Evolutionary conservation across 2,888 invertebrate genomes (phyloP).

Genomic region (Lysandra bellargus): DNA sequence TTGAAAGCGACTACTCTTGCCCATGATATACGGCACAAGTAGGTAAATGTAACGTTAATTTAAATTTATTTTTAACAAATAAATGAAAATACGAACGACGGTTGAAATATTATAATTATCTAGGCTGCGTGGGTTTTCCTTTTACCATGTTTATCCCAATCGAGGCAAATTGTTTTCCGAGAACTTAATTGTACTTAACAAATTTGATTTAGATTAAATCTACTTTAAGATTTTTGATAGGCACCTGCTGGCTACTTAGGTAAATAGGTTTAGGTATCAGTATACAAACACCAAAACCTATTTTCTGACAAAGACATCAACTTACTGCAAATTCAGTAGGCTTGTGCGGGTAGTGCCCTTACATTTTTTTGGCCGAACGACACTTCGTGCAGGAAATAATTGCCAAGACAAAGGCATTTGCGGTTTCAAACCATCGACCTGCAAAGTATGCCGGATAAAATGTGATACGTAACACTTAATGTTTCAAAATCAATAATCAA

Average conservation of each 20-base stretch:
- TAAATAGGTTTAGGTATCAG: too few species aligned
- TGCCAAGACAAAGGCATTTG: neutral
- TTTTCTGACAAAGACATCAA: too few species aligned
- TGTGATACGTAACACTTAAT: constrained; percentile 49
- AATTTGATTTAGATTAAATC: too few species aligned
- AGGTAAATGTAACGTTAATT: neutral
- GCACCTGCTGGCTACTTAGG: too few species aligned
- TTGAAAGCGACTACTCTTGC: neutral
- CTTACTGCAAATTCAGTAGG: neutral
- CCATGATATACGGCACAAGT: too few species aligned
- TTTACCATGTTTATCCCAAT: neutral
- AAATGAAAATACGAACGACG: neutral
- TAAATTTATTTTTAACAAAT: neutral
- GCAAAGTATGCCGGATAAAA: neutral
- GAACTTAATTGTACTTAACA: too few species aligned
- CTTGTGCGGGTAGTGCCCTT: neutral
- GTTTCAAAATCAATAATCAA: constrained; percentile 68
- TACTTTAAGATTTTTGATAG: too few species aligned
- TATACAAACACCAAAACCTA: too few species aligned
- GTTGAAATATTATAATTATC: neutral
- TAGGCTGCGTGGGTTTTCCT: neutral
- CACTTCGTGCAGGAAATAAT: neutral
- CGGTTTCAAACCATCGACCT: neutral
- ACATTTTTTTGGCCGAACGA: neutral
- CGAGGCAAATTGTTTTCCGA: neutral